Conservation (phyloP, 1,140 invertebrate species). For the Tetramorium simillimum region DNA sequence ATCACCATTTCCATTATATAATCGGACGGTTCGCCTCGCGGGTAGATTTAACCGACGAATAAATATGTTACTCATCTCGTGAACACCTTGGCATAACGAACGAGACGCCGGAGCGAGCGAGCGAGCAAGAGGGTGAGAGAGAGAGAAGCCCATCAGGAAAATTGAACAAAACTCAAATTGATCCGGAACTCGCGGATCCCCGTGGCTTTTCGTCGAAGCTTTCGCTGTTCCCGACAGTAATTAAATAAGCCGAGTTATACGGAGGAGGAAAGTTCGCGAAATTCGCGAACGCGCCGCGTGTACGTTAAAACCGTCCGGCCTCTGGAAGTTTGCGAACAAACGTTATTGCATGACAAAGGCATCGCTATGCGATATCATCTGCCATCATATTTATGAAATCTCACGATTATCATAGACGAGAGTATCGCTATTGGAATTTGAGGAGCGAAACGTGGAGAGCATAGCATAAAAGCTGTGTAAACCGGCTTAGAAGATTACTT, state of each 20-base stretch:
- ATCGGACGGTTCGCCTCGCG: not conserved
- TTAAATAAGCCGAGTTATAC: constrained; percentile 43
- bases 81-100: constrained; percentile 24
- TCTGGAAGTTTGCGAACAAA: constrained; percentile 32
- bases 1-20: not conserved
- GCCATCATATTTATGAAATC: constrained; percentile 20
- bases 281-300: constrained; percentile 18
- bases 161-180: constrained; percentile 47
- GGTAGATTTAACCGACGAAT: constrained; percentile 11
- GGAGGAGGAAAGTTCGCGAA: constrained; percentile 34
- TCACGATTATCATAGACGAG: constrained; percentile 6
- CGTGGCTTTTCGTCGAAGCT: constrained; percentile 34
- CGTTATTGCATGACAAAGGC: constrained; percentile 30
- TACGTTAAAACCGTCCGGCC: constrained; percentile 24
- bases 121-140: not conserved
- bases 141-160: constrained; percentile 25
- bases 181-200: constrained; percentile 37
- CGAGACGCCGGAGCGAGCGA: not conserved
- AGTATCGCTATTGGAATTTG: not conserved
- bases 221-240: constrained; percentile 40
- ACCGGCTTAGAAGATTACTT: not conserved
- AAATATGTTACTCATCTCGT: constrained; percentile 31
- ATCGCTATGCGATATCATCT: constrained; percentile 22
- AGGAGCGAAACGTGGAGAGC: not conserved
- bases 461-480: not conserved